Evolutionary conservation across 2,113 vertebrate species (phyloP).

Genomic region (Limanda limanda): DNA sequence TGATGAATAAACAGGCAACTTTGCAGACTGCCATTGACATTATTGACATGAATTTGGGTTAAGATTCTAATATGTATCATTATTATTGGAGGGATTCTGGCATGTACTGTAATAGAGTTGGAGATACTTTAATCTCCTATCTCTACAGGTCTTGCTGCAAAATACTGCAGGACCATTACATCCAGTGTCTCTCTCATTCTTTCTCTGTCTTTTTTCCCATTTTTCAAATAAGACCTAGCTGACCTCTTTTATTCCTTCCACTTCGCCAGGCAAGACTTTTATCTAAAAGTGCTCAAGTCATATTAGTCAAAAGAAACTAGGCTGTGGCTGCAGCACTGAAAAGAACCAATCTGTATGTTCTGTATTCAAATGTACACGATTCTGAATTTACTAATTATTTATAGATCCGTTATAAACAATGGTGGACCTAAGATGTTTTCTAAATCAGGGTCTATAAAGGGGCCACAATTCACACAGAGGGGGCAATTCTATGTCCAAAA

Average conservation of each 20-base stretch:
- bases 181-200: not conserved
- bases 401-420: too few relatives aligned
- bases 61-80: not conserved
- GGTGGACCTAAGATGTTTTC: too few relatives aligned
- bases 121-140: not conserved
- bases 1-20: not conserved
- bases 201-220: not conserved
- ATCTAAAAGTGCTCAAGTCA: slow-evolving; percentile 4
- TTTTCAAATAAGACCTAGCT: slow-evolving; percentile 21
- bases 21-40: not conserved
- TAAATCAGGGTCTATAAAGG: too few relatives aligned
- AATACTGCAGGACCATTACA: slow-evolving; percentile 1
- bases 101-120: not conserved
- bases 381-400: too few relatives aligned
- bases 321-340: not conserved
- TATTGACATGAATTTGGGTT: not conserved
- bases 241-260: slow-evolving; percentile 2
- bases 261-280: slow-evolving; percentile 15
- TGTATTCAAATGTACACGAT: not conserved
- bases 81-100: not conserved
- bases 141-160: too few relatives aligned
- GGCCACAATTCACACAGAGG: too few relatives aligned
- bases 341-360: not conserved
- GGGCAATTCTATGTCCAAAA: too few relatives aligned
- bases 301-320: slow-evolving; percentile 8